Conservation (phyloP, 2,797 vertebrate species). For the Gymnothorax javanicus region DNA sequence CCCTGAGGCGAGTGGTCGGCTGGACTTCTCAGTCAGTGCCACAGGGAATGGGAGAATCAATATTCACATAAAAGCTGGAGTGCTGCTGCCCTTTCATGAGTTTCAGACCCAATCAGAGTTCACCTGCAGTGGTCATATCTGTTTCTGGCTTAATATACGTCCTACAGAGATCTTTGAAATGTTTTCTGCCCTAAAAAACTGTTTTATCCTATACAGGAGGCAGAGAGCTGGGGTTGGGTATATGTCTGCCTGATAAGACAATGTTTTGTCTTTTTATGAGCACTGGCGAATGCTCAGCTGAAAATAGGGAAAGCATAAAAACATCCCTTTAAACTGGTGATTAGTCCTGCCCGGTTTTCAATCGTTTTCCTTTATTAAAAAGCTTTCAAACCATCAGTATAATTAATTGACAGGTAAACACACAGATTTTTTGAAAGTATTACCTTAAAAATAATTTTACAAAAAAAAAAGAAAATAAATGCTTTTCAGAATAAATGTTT, state of each 20-base stretch:
- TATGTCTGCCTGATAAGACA: conserved; percentile 18
- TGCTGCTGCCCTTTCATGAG: not conserved
- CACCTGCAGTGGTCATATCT: not conserved
- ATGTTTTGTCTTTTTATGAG: conserved; percentile 26
- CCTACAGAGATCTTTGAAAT: not conserved
- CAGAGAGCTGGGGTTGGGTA: not conserved
- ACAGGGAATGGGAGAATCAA: conserved; percentile 49
- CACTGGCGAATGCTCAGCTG: no score
- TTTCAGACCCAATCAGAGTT: not conserved
- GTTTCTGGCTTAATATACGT: not conserved
- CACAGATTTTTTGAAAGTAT: no score
- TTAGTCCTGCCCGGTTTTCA: no score
- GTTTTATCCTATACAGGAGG: not conserved
- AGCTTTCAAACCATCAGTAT: no score
- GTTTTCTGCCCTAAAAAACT: conserved; percentile 14
- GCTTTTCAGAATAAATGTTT: no score
- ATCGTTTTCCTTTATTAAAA: no score
- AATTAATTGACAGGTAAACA: no score
- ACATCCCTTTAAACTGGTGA: no score
- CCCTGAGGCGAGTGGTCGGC: conserved; percentile 13
- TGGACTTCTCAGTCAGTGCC: conserved; percentile 43
- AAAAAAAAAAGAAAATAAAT: no score
- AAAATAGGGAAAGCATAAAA: no score
- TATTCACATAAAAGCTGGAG: conserved; percentile 42
- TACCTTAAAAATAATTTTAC: no score